These are phyloP conservation scores for Phenganax subtilis DNA, from an alignment of 92 coral and sea anemone genomes.

Conservation along the genomic window DNA sequence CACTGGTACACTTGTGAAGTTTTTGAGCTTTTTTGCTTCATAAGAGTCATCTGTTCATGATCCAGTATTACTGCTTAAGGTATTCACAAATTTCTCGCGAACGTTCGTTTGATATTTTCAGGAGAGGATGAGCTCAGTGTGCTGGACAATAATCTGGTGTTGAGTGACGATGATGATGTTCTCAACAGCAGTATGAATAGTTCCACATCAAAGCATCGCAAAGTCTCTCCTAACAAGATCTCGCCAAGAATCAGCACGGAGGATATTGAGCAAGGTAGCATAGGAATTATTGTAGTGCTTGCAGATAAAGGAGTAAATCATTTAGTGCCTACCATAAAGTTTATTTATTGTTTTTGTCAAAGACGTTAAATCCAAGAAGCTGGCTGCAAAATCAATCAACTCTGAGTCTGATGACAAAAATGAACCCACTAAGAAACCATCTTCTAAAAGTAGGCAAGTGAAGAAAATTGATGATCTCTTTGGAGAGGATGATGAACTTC, in stretches of 20 bases:
- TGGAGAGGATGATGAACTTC: constrained; percentile 77
- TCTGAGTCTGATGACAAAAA: constrained; percentile 65
- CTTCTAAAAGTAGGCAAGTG: constrained; percentile 9
- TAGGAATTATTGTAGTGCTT: no score
- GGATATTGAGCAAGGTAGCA: constrained; percentile 20
- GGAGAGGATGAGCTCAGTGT: background rate
- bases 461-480: constrained; percentile 57
- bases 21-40: no score
- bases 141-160: constrained; percentile 19
- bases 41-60: background rate
- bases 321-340: background rate
- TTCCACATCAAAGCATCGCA: constrained; percentile 29
- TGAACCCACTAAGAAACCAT: background rate
- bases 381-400: constrained; percentile 44
- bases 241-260: constrained; percentile 33
- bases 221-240: constrained; percentile 36
- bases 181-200: constrained; percentile 38
- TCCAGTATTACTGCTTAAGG: no score
- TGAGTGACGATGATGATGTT: constrained; percentile 33
- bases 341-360: background rate
- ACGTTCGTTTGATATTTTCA: background rate
- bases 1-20: background rate
- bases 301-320: no score
- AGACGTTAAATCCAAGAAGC: constrained; percentile 19
- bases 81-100: no score